Evolutionary conservation across 2,888 invertebrate species (phyloP).

Genomic region (Drosophila barbarae): DNA sequence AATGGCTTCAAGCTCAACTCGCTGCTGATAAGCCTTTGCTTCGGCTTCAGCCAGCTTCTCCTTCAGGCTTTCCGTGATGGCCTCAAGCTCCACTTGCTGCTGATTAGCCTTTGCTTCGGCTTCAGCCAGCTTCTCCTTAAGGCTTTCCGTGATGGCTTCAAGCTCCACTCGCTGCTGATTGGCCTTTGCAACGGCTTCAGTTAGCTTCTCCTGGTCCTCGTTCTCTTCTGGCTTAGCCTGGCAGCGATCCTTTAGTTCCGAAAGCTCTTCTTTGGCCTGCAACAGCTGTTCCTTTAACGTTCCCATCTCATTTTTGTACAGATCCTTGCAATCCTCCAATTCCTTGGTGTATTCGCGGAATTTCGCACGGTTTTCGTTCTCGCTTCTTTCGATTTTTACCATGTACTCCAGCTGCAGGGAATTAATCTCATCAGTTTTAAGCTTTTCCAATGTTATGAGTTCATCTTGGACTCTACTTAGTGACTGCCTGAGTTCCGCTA

Average conservation of each 20-base stretch:
- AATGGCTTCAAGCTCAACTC: slow-evolving; percentile 33
- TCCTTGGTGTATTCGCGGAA: slow-evolving; percentile 61
- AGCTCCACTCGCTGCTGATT: neutral
- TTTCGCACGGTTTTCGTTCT: slow-evolving; percentile 59
- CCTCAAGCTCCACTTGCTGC: neutral
- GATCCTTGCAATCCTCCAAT: slow-evolving; percentile 52
- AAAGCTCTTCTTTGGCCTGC: slow-evolving; percentile 2
- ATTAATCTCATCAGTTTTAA: slow-evolving; percentile 40
- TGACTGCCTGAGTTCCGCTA: neutral
- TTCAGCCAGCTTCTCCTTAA: slow-evolving; percentile 22
- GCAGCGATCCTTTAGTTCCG: neutral
- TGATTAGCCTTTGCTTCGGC: too few relatives aligned
- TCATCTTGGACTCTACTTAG: slow-evolving; percentile 8
- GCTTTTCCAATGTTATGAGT: slow-evolving; percentile 21
- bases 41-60: slow-evolving; percentile 20
- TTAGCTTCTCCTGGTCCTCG: too few relatives aligned
- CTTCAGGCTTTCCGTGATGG: neutral
- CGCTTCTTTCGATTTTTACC: slow-evolving; percentile 61
- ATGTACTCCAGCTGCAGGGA: slow-evolving; percentile 56
- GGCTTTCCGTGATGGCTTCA: neutral
- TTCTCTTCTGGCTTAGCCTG: slow-evolving; percentile 1
- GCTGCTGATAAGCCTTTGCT: neutral
- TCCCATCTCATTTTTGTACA: slow-evolving; percentile 49
- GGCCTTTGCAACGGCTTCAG: too few relatives aligned
- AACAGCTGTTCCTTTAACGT: slow-evolving; percentile 20